Evolutionary conservation across 1,140 invertebrate species (phyloP), one percentile per base, ranked within the genome.

Genomic region (Helicoverpa zea): DNA sequence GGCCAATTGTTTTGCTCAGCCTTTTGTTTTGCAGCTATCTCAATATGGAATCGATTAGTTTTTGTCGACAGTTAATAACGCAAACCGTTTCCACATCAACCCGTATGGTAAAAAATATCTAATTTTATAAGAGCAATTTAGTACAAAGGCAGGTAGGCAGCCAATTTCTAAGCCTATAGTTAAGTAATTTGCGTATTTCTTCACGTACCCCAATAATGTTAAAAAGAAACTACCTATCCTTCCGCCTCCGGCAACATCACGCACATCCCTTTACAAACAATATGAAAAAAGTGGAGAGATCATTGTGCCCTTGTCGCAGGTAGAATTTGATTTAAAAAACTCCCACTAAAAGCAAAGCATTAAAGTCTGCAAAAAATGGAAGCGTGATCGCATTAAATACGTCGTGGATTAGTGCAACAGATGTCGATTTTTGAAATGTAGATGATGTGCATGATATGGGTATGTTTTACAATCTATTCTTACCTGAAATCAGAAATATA

Each of bases 161-260:
- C 29, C 64, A 54, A 56, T 78, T 68, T 68, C 61, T 54, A 61
- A 61, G 16, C 35, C 51, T 81, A 73, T 79, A 73, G 66, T 84
- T 64, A 72, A 72, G 79, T 89, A 89, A 88, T 92, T 92, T 89
- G 87, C 83, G 84, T 86, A 87, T 90, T 92, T 92, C 88, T 88
- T 91, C 84, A 87, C 87, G 83, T 86, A 83, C 84, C 81, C 85
- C 88, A 89, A 92, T 90, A 88, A 88, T 85, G 81, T 86, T 86
- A 88, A 93, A 92, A 91, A 91, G 82, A 88, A 87, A 87, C 79
- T 86, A 84, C 84, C 89, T 90, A 94, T 93, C 93, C 93, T 94
- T 94, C 92, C 92, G 92, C 90, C 90, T 90, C 87, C 87, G 84
- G 88, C 89, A 88, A 90, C 88, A 90, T 93, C 91, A 94, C 91